A percentile compares a stretch with the other conserved stretches of the same genome.
Evolutionary conservation across 2,797 vertebrate genomes (phyloP).

Genomic region (Mormyrops boulengeri): DNA sequence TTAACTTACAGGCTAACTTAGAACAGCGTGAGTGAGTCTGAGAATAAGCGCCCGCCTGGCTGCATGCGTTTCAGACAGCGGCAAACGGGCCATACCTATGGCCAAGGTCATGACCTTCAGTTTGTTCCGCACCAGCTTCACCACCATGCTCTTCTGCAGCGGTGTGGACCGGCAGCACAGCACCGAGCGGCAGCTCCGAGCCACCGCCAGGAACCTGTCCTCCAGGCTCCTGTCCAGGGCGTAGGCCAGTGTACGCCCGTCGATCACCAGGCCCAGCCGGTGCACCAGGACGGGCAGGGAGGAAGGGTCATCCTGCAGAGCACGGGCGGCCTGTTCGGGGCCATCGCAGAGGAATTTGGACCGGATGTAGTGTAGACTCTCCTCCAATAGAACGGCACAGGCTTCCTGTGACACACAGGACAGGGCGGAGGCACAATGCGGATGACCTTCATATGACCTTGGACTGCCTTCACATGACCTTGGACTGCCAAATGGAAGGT

Average conservation of each 20-base stretch:
- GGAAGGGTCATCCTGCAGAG: conserved; percentile 42
- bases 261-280: conserved; percentile 82
- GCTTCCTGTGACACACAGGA: conserved; percentile 71
- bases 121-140: conserved; percentile 90
- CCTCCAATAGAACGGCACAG: conserved; percentile 80
- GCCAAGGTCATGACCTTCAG: conserved; percentile 96
- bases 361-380: conserved; percentile 79
- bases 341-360: conserved; percentile 67
- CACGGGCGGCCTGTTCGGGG: conserved; percentile 48
- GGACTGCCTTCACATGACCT: neutral
- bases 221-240: conserved; percentile 81
- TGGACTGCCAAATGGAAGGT: neutral
- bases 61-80: neutral
- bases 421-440: neutral
- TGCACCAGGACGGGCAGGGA: conserved; percentile 51
- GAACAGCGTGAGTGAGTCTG: neutral
- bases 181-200: conserved; percentile 80
- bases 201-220: conserved; percentile 84
- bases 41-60: conserved; percentile 19
- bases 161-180: conserved; percentile 93
- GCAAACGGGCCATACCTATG: conserved; percentile 66
- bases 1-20: neutral
- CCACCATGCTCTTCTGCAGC: conserved; percentile 96
- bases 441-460: neutral
- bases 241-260: conserved; percentile 86